Evolutionary conservation across 2,797 vertebrate genomes (phyloP), one percentile per base, ranked within the genome.

Genomic region (Heterohyrax brucei): DNA sequence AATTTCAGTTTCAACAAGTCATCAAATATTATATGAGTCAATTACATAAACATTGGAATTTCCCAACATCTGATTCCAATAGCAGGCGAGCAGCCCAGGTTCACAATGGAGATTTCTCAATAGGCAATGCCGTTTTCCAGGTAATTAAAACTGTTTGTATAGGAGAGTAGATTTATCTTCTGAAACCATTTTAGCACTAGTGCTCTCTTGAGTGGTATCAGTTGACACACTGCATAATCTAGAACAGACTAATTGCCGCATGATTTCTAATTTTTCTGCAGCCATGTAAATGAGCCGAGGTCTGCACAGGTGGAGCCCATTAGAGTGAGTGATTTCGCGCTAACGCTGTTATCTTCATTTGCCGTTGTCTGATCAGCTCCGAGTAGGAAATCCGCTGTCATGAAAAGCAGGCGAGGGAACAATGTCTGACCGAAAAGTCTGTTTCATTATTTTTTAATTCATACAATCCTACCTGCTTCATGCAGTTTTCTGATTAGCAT

Each of bases 401-500:
- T 98, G 98, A 98, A 98, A 98, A 98, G 98, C 98, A 98, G 98
- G 97, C 98, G 13, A 97, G 98, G 98, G 98, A 99, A 99, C 98
- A 99, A 98, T 98, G 99, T 98, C 99, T 99, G 99, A 99, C 99
- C 99, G 99, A 98, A 99, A 99, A 99, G 98, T 98, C 99, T 99
- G 99, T 99, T 99, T 98, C 97, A 99, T 99, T 99, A 99, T 99
- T 99, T 99, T 99, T 99, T 99, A 99, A 99, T 99, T 99, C 99
- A 98, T 99, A 98, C 97, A 97, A 98, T 98, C 98, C 99, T 99
- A 99, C 99, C 99, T 99, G 99, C 98, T 99, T 99, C 99, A 99
- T 99, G 99, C 99, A 98, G 98, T 99, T 99, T 99, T 99, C 99
- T 98, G 99, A 99, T 99, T 98, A 98, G 98, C 98, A 98, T 98